These are phyloP conservation scores for Podargus strigoides DNA, from an alignment of 2,797 vertebrate species.

Conservation along the genomic window DNA sequence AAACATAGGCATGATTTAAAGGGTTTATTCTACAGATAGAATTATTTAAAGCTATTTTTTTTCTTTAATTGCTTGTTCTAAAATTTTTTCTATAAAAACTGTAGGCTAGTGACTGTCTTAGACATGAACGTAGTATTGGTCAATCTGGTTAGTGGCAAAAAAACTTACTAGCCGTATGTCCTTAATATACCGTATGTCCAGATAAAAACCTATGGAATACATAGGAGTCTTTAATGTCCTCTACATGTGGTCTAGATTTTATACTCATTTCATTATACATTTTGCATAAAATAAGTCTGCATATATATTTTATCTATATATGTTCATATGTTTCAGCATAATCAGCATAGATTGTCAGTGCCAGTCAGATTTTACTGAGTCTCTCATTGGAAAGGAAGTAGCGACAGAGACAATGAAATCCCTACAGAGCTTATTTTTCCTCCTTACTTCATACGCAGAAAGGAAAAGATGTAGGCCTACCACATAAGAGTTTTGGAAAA, in stretches of 20 bases:
- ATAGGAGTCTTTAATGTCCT: not conserved
- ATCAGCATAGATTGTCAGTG: not conserved
- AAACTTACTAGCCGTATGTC: not conserved
- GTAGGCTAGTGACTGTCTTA: not conserved
- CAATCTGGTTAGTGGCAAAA: not conserved
- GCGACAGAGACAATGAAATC: not conserved
- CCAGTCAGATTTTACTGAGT: not conserved
- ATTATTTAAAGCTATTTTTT: not conserved
- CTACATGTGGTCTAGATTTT: not conserved
- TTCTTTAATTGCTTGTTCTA: not conserved
- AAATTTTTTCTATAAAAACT: not conserved
- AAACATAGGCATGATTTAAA: not conserved
- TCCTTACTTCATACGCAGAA: not conserved
- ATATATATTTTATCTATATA: not conserved
- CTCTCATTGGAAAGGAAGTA: not conserved
- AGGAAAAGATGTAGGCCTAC: not conserved
- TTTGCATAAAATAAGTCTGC: not conserved
- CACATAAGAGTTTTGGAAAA: not conserved
- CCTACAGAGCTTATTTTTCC: not conserved
- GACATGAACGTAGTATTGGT: not conserved
- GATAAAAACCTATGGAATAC: not conserved
- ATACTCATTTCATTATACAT: not conserved
- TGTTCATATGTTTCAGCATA: not conserved
- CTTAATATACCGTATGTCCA: not conserved
- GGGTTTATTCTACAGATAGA: not conserved